A percentile compares a stretch with the other conserved stretches of the same genome.
Conservation (phyloP, 2,888 invertebrate genomes). For the Theodoxus fluviatilis region DNA sequence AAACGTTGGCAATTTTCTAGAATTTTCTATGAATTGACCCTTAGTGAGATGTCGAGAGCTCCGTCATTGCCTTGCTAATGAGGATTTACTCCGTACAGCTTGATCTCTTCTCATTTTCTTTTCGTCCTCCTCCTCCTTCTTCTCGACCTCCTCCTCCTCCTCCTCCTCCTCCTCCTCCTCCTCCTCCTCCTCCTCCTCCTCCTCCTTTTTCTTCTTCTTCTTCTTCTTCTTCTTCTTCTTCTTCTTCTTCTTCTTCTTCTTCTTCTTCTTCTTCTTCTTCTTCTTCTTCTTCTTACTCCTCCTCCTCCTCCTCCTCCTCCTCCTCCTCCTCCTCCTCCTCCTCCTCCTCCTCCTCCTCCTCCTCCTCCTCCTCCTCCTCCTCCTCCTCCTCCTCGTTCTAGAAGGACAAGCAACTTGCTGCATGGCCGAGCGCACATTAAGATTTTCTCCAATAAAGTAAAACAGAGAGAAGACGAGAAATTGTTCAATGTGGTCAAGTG, state of each 20-base stretch:
- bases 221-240: constrained; percentile 6
- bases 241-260: constrained; percentile 9
- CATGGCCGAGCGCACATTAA: too few species aligned
- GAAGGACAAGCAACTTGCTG: too few species aligned
- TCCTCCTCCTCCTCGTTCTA: background rate
- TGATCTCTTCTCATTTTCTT: constrained; percentile 4
- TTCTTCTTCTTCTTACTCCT: background rate
- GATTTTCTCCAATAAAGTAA: too few species aligned
- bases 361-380: background rate
- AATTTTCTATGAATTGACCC: too few species aligned
- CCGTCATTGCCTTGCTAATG: too few species aligned
- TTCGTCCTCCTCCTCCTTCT: background rate
- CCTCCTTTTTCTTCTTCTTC: background rate
- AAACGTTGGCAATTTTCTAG: too few species aligned
- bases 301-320: background rate
- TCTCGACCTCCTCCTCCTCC: background rate
- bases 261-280: background rate
- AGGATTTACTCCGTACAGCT: too few species aligned
- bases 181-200: constrained; percentile 12
- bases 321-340: background rate
- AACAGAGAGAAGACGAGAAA: too few species aligned
- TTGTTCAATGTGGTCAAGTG: too few species aligned
- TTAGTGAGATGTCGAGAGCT: too few species aligned
- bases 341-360: constrained; percentile 1
- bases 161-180: background rate